Evolutionary conservation across 2,113 vertebrate species (phyloP), one percentile per base, ranked within the genome.

Genomic region (Chunga burmeisteri): DNA sequence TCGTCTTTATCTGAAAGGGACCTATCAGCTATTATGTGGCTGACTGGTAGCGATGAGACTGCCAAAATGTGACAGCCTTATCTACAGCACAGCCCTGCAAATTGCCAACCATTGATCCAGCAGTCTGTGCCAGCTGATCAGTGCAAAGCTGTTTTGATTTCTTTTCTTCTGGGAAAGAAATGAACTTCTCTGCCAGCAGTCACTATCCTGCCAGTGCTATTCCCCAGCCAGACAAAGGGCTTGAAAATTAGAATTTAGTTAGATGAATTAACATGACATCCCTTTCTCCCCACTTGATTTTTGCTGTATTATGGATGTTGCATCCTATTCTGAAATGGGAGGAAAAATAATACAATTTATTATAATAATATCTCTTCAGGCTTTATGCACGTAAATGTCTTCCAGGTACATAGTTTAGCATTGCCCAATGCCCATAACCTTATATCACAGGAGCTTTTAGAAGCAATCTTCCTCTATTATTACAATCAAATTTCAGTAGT

Each of bases 41-140:
- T 97, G 97, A 94, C 96, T 98, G 95, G 96, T 86, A 77, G 96
- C 70, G 96, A 98, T 96, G 94, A 95, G 96, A 58, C 93, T 97
- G 97, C 96, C 96, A 97, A 94, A 97, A 97, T 92, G 96, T 97
- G 97, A 97, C 97, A 98, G 96, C 91, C 97, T 98, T 97, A 97
- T 98, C 97, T 98, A 32, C 95, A 96, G 97, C 92, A 77, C 94
- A 97, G 96, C 96, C 94, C 95, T 96, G 96, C 95, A 97, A 98
- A 98, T 97, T 98, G 97, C 96, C 96, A 96, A 78, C 73, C 97
- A 97, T 97, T 97, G 96, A 98, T 98, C 96, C 95, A 89, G 94
- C 89, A 94, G 44, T 17, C 93, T 79, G 94, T 94, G 88, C 96
- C 94, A 97, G 97, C 94, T 92, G 97, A 97, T 97, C 90, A 88